phyloP scores from a whole-genome alignment of 2,888 invertebrate species.

The Fabriciana adippe region DNA sequence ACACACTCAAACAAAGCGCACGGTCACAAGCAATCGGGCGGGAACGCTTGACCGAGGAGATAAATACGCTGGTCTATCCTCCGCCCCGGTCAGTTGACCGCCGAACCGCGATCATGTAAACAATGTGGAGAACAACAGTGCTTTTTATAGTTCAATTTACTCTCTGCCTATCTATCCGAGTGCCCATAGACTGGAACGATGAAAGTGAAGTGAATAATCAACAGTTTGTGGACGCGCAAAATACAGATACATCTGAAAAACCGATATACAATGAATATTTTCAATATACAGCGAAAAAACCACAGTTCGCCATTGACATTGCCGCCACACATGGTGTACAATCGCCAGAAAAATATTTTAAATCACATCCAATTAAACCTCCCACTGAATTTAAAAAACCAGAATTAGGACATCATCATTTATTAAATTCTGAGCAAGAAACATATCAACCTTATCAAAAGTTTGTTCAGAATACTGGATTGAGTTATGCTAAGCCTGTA shows the following conservation, averaged over 20 bases:
- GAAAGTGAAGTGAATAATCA: conserved; percentile 64
- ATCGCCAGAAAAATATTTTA: conserved; percentile 63
- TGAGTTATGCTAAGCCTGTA: conserved; percentile 51
- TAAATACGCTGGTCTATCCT: conserved; percentile 69
- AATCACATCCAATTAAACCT: conserved; percentile 62
- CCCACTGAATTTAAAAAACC: conserved; percentile 57
- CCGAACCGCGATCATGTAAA: conserved; percentile 69
- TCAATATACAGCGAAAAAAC: conserved; percentile 68
- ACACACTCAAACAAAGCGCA: conserved; percentile 59
- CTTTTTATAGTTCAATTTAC: conserved; percentile 60
- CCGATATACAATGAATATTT: conserved; percentile 65
- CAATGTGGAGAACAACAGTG: conserved; percentile 63
- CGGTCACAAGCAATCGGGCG: conserved; percentile 68
- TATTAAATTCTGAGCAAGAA: conserved; percentile 52
- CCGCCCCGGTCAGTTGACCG: conserved; percentile 72
- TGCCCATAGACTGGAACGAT: conserved; percentile 65
- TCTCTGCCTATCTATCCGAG: conserved; percentile 65
- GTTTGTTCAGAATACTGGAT: conserved; percentile 52
- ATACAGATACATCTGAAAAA: conserved; percentile 40
- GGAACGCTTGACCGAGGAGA: conserved; percentile 76
- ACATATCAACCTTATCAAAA: conserved; percentile 58
- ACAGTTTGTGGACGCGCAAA: conserved; percentile 48
- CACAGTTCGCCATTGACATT: conserved; percentile 67
- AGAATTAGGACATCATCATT: conserved; percentile 61
- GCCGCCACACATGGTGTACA: conserved; percentile 69